Evolutionary conservation across 2,113 vertebrate species (phyloP).

Genomic region (Thalassarche chlororhynchos): DNA sequence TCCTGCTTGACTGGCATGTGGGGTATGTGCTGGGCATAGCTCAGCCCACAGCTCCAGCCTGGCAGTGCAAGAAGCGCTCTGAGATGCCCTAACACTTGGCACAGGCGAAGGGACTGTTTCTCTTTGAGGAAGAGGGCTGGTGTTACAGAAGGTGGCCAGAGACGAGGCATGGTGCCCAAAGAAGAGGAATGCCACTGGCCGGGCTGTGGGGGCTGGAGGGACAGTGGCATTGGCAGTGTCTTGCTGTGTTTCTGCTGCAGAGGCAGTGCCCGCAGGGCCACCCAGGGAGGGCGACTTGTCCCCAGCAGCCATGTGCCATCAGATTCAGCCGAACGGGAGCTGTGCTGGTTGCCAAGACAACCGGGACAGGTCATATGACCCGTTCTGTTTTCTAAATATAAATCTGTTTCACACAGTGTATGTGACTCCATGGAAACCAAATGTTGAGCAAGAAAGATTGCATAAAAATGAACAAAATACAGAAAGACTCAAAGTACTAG

Average conservation of each 20-base stretch:
- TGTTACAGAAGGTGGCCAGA: background rate
- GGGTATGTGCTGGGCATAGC: background rate
- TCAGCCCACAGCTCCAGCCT: background rate
- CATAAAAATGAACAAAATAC: conserved; percentile 69
- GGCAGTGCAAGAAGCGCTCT: background rate
- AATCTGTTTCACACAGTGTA: conserved; percentile 75
- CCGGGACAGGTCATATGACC: conserved; percentile 74
- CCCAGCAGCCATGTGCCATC: conserved; percentile 32
- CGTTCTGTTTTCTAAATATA: conserved; percentile 83
- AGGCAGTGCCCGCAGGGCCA: background rate
- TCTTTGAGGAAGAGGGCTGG: background rate
- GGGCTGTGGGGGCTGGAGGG: background rate
- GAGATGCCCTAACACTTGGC: background rate
- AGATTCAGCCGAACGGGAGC: conserved; percentile 52
- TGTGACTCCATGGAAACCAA: conserved; percentile 70
- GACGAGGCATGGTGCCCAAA: background rate
- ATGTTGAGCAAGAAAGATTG: conserved; percentile 61
- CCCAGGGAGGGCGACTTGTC: conserved; percentile 14
- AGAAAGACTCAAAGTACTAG: background rate
- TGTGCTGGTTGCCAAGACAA: conserved; percentile 72
- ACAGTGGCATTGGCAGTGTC: background rate
- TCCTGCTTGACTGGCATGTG: background rate
- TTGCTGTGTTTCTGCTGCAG: background rate
- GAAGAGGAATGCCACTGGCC: background rate
- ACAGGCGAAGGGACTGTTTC: background rate